Percentiles rank a stretch among this genome's conserved stretches.
Conservation (phyloP, 2,797 vertebrate species). For the Mus minutoides region DNA sequence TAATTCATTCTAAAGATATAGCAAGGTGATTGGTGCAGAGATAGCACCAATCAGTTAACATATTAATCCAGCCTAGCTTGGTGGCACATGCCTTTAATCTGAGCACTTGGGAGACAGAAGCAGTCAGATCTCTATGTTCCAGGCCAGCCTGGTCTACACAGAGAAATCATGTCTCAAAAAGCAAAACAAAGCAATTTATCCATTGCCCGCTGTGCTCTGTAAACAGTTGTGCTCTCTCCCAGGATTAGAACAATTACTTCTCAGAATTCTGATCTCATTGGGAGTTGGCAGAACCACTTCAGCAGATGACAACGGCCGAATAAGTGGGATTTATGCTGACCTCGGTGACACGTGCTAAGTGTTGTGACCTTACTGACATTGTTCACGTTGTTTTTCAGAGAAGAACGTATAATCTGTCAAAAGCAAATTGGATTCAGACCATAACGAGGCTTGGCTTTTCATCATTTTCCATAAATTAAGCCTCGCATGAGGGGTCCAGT, state of each 20-base stretch:
- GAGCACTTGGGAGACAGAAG: neutral
- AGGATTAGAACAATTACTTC: neutral
- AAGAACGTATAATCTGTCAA: conserved; percentile 39
- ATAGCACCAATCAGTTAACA: neutral
- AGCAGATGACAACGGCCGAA: neutral
- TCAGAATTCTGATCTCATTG: neutral
- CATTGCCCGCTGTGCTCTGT: neutral
- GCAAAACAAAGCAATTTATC: neutral
- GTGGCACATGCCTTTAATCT: neutral
- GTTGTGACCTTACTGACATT: neutral
- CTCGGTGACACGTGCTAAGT: neutral
- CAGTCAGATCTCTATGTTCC: neutral
- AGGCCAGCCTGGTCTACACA: neutral
- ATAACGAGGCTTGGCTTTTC: conserved; percentile 31
- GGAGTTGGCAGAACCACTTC: neutral
- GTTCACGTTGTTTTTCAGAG: neutral
- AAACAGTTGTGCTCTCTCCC: neutral
- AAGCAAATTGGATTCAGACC: conserved; percentile 41
- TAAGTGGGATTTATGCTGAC: neutral
- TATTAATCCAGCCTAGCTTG: neutral
- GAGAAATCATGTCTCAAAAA: neutral
- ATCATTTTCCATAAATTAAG: conserved; percentile 64
- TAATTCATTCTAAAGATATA: neutral
- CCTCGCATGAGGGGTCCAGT: neutral
- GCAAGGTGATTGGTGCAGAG: neutral